phyloP scores from a whole-genome alignment of 2,797 vertebrate genomes.

The Parauchenoglanis punctatus region DNA sequence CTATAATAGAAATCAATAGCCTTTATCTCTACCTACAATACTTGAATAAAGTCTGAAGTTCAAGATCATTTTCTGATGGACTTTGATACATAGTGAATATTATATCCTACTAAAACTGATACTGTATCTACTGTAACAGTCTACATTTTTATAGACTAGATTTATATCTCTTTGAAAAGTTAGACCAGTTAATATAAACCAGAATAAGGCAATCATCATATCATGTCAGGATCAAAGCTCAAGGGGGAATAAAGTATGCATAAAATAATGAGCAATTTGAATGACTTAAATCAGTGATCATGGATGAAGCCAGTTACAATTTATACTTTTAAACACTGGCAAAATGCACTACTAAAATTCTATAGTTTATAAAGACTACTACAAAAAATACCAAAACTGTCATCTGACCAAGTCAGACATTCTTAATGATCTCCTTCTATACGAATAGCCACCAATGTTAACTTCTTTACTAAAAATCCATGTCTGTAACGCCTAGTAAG shows the following conservation, averaged over 20 bases:
- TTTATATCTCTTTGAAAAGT: not conserved
- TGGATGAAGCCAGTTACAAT: not conserved
- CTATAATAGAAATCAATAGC: not conserved
- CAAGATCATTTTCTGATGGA: conserved; percentile 24
- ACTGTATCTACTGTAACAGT: not conserved
- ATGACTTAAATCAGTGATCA: not conserved
- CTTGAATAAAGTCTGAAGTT: conserved; percentile 41
- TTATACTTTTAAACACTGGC: not conserved
- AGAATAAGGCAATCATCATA: not conserved
- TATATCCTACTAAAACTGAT: conserved; percentile 17
- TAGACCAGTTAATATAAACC: not conserved
- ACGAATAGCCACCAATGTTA: not conserved
- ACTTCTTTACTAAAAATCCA: not conserved
- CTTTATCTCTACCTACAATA: conserved; percentile 8
- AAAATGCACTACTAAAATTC: not conserved
- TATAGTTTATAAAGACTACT: not conserved
- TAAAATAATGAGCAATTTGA: not conserved
- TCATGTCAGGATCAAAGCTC: not conserved
- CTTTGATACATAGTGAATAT: conserved; percentile 24
- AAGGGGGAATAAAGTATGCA: not conserved
- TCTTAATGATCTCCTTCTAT: not conserved
- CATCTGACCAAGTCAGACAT: not conserved
- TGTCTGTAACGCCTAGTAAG: not conserved
- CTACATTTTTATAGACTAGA: not conserved
- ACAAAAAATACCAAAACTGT: not conserved